Conservation (phyloP, 1,140 invertebrate species). For the Macrosteles quadrilineatus region DNA sequence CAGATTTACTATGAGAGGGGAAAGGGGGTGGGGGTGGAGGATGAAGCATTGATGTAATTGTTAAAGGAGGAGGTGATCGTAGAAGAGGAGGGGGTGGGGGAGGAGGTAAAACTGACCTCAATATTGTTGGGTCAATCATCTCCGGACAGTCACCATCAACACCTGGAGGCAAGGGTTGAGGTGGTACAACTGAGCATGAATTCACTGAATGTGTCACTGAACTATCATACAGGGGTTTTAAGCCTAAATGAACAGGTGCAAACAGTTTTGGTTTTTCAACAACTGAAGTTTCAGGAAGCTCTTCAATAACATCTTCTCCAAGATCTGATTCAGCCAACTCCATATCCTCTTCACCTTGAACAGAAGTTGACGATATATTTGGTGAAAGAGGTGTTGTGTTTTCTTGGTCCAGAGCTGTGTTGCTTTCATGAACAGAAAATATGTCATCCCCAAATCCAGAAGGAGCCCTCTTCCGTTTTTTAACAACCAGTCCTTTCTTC, state of each 20-base stretch:
- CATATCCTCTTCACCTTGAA: slow-evolving; percentile 22
- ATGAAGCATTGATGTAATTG: neutral
- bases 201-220: neutral
- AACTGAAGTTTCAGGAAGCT: neutral
- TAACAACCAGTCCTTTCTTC: slow-evolving; percentile 7
- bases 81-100: neutral
- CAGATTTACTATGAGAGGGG: neutral
- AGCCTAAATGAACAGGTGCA: neutral
- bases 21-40: slow-evolving; percentile 12
- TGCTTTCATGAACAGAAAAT: too few relatives aligned
- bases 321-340: slow-evolving; percentile 15
- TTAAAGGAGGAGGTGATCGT: neutral
- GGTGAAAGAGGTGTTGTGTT: too few relatives aligned
- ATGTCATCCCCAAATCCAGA: neutral
- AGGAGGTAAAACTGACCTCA: neutral
- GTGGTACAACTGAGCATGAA: neutral
- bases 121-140: neutral
- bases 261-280: neutral
- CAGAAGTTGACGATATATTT: neutral
- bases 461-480: neutral
- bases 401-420: too few relatives aligned
- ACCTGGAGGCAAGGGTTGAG: slow-evolving; percentile 20
- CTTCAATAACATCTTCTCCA: neutral
- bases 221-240: neutral
- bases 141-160: neutral